Evolutionary conservation across 2,113 vertebrate genomes (phyloP).

Genomic region (Thamnophis sirtalis): DNA sequence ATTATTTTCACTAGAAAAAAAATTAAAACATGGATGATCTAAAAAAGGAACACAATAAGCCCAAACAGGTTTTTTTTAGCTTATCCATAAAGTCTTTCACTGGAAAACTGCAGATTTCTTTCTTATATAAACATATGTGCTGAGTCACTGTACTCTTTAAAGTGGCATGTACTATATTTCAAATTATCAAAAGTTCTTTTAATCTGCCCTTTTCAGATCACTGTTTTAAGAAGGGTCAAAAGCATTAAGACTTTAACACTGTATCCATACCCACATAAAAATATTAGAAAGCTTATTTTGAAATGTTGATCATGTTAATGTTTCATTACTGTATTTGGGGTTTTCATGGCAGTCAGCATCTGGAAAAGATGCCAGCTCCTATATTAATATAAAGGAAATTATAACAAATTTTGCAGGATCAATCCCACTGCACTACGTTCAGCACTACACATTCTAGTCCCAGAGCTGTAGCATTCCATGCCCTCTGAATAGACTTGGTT

Average conservation of each 20-base stretch:
- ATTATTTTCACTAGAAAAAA: not conserved
- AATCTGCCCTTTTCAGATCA: not conserved
- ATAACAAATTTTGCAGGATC: not conserved
- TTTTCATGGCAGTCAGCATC: not conserved
- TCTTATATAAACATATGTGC: not conserved
- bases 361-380: not conserved
- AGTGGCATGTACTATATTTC: not conserved
- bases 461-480: not conserved
- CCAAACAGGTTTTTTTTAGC: not conserved
- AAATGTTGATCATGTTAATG: not conserved
- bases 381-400: not conserved
- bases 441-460: not conserved
- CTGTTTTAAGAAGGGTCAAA: not conserved
- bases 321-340: not conserved
- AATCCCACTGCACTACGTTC: not conserved
- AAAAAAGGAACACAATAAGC: not conserved
- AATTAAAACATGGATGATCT: not conserved
- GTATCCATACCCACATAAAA: not conserved
- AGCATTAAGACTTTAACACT: not conserved
- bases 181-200: not conserved
- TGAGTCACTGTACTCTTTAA: not conserved
- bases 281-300: not conserved
- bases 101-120: not conserved
- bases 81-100: not conserved
- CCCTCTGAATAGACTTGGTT: not conserved